Evolutionary conservation across 2,888 invertebrate species (phyloP).

Genomic region (Chrysopilus asiliformis): DNA sequence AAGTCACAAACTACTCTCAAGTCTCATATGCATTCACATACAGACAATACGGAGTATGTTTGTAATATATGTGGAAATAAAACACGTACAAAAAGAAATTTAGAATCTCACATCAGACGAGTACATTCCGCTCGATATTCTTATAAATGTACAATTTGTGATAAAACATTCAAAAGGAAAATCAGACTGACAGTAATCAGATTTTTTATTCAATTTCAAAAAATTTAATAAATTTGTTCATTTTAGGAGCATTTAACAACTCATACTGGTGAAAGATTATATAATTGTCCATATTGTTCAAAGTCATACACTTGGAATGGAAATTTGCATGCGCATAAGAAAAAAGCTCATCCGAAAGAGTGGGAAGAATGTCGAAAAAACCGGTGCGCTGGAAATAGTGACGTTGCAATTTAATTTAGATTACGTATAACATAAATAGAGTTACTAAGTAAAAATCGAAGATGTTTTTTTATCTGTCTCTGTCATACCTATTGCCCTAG

Average conservation of each 20-base stretch:
- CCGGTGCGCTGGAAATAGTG: too few species aligned
- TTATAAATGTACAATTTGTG: constrained; percentile 29
- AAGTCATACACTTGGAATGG: constrained; percentile 36
- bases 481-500: too few species aligned
- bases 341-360: constrained; percentile 31
- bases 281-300: constrained; percentile 32
- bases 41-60: constrained; percentile 23
- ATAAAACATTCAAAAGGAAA: constrained; percentile 31
- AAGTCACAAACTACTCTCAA: constrained; percentile 30
- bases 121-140: constrained; percentile 28
- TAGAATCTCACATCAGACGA: constrained; percentile 29
- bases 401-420: too few species aligned
- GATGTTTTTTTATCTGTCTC: too few species aligned
- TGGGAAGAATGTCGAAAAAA: constrained; percentile 26
- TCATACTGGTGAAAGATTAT: constrained; percentile 33
- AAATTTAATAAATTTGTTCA: background rate
- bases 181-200: constrained; percentile 27
- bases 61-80: constrained; percentile 30
- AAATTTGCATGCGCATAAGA: constrained; percentile 34
- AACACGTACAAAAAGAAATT: constrained; percentile 29
- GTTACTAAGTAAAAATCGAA: too few species aligned
- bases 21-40: constrained; percentile 29
- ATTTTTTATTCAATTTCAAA: too few species aligned
- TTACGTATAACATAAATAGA: too few species aligned
- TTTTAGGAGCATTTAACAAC: constrained; percentile 32